Evolutionary conservation across 2,797 vertebrate species (phyloP).

Genomic region (Knipowitschia caucasica): DNA sequence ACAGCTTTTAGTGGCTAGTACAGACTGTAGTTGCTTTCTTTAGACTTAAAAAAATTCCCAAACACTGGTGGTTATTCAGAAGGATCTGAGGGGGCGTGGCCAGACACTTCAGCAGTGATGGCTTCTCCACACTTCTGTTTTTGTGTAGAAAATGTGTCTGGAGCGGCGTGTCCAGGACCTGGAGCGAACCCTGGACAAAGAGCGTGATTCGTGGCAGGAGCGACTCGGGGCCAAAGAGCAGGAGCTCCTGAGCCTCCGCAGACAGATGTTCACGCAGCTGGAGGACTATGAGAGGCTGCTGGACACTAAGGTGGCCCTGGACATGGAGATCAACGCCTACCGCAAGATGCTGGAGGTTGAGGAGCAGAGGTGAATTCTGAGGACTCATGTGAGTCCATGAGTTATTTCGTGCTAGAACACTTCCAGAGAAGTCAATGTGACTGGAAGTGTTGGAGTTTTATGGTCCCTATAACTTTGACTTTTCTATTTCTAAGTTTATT

Average conservation of each 20-base stretch:
- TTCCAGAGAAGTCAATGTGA: no score
- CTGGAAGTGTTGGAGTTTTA: no score
- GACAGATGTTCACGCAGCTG: conserved; percentile 72
- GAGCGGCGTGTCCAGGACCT: conserved; percentile 71
- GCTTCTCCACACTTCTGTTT: neutral
- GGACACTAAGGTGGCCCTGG: conserved; percentile 82
- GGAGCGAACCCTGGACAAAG: conserved; percentile 71
- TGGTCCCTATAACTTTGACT: no score
- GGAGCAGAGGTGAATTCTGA: conserved; percentile 79
- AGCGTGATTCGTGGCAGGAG: conserved; percentile 66
- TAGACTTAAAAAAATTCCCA: no score
- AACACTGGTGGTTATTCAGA: no score
- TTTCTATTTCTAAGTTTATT: no score
- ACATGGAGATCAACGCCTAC: conserved; percentile 86
- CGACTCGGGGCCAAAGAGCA: conserved; percentile 76
- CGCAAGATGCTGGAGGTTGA: conserved; percentile 88
- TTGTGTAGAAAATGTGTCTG: conserved; percentile 68
- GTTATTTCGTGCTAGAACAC: no score
- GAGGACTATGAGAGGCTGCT: conserved; percentile 82
- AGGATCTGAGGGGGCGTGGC: no score
- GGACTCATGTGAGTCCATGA: no score
- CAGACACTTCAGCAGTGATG: no score
- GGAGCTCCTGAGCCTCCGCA: conserved; percentile 69
- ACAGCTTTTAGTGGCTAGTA: no score
- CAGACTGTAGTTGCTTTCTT: no score